Conservation (phyloP, 2,888 invertebrate genomes). For the Invenusta paracnida region DNA sequence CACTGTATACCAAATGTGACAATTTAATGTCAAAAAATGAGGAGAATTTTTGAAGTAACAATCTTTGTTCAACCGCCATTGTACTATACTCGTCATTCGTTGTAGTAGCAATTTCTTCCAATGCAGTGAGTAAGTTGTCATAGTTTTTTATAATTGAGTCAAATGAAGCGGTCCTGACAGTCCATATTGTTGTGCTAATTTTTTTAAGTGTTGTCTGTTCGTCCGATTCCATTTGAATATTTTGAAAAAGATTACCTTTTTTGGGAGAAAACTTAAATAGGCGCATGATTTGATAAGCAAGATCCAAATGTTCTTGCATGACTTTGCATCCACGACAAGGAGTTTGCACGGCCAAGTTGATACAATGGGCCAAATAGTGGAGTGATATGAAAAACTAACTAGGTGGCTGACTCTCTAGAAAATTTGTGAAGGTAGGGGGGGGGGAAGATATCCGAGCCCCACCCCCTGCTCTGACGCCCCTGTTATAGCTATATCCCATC, state of each 20-base stretch:
- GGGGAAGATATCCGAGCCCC: no score
- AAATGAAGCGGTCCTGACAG: no score
- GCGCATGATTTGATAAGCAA: neutral
- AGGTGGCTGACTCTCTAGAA: no score
- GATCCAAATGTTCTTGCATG: neutral
- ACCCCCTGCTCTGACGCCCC: no score
- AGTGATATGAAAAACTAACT: no score
- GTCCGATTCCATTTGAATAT: neutral
- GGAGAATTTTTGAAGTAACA: neutral
- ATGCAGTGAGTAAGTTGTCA: neutral
- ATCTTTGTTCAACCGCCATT: neutral
- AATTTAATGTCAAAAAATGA: neutral
- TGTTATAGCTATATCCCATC: no score
- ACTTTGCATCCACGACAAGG: neutral
- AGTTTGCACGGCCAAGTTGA: neutral
- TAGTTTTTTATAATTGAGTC: no score
- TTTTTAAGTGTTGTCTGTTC: no score
- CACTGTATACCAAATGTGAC: neutral
- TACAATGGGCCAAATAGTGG: neutral
- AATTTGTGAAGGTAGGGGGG: no score
- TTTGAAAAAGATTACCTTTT: neutral
- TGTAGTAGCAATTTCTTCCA: neutral
- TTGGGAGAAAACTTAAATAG: neutral
- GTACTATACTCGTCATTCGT: neutral
- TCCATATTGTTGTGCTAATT: no score